Evolutionary conservation across 2,888 invertebrate genomes (phyloP), one percentile per base, ranked within the genome.

Genomic region (Sarcophaga rosellei): DNA sequence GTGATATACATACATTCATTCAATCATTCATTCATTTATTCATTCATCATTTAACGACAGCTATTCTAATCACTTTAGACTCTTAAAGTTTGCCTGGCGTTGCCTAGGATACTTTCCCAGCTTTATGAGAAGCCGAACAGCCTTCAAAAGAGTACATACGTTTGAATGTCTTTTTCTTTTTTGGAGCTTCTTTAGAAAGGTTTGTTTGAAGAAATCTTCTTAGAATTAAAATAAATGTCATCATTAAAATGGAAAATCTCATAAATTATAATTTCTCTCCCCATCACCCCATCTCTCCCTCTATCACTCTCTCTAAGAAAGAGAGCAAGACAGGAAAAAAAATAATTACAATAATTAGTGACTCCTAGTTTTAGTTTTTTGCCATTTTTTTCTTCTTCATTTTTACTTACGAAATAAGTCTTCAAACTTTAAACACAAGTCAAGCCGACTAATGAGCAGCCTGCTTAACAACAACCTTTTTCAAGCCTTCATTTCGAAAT

Each of bases 221-320:
- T 78, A 62, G 44, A 72, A 77, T 61, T 45, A 21, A 80, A 74
- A 73, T 68, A 74, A 82, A 77, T 62, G 83, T 83, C 77, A 57
- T 78, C 78, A 78, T 78, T 83, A 78, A 73, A 76, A 77, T 44
- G 53, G 17, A 73, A 62, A 73, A 82, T 20, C 45, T 68, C 62
- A 78, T 66, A 82, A 77, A 77, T 82, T 61, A 70, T 66, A 78
- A 68, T 78, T 44, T 78, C 73, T 23, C 62, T 78, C 6, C 35
- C 25, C 25, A 0, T 35, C 35, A 8, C 2, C 0, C 35, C 10
- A 1, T 35, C 10, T 35, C 6, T 6, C 35, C 6, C 6, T 8
- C 1, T 35, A 6, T 35, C 6, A 1, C 35, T 35, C 35, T 35
- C 1, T 35, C 35, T 35, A 8, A 35, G 35, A 35, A 8, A 35